A percentile compares a stretch with the other conserved stretches of the same genome.
Conservation (phyloP, 2,797 vertebrate genomes). For the Cynodonichthys magdalenae region DNA sequence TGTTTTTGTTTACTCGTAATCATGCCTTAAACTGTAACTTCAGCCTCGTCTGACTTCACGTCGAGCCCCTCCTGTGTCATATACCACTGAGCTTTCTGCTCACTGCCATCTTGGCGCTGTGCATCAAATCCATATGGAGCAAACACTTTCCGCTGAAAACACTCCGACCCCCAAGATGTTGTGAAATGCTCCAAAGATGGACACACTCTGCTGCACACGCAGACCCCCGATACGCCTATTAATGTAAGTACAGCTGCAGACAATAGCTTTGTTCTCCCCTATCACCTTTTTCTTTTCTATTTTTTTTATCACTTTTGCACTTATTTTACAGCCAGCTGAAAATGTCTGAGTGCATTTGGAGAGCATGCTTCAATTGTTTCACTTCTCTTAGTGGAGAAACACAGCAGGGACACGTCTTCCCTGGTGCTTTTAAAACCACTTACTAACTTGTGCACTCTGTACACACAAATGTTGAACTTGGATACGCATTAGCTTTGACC, state of each 20-base stretch:
- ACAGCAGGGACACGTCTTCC: slow-evolving; percentile 47
- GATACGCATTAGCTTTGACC: slow-evolving; percentile 29
- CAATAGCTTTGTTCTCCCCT: slow-evolving; percentile 7
- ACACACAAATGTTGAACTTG: slow-evolving; percentile 26
- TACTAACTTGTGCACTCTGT: slow-evolving; percentile 31
- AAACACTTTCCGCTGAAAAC: slow-evolving; percentile 2
- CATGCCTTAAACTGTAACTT: background rate
- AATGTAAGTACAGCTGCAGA: slow-evolving; percentile 20
- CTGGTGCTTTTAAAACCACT: slow-evolving; percentile 66
- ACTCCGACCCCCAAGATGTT: background rate
- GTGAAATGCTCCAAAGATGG: slow-evolving; percentile 17
- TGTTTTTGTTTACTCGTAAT: background rate
- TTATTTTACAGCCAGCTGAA: slow-evolving; percentile 36
- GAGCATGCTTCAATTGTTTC: slow-evolving; percentile 64
- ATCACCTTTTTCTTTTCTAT: background rate
- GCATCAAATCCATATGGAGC: slow-evolving; percentile 7
- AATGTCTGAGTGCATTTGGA: slow-evolving; percentile 51
- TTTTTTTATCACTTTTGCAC: slow-evolving; percentile 14
- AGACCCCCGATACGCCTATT: slow-evolving; percentile 6
- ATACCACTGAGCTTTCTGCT: background rate
- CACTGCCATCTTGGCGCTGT: background rate
- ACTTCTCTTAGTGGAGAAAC: slow-evolving; percentile 45
- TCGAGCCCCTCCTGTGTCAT: background rate
- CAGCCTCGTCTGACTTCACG: background rate
- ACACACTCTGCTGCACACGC: background rate